Base-by-base conservation (phyloP, 2,113 vertebrate genomes). In the Pomatostomus ruficeps region DNA sequence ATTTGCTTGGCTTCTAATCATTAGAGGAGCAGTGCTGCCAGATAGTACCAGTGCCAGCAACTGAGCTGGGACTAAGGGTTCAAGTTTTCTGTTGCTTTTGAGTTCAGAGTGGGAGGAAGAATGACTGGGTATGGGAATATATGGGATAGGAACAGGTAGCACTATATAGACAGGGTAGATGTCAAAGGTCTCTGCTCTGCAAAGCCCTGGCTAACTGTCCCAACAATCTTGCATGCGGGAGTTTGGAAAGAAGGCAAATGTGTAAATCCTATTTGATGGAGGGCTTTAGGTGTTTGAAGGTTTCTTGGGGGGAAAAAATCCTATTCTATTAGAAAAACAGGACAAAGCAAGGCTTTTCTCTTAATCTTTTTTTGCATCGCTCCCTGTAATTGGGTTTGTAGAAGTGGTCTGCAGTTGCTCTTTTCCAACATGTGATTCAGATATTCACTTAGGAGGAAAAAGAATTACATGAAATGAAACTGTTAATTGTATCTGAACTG, bases 391-490 rank as follows among this genome's bases (percentile, higher is more conserved):
- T 77, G 31, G 11, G 14, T 49, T 85, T 88, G 7, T 29, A 59
- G 67, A 77, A 88, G 43, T 61, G 35, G 35, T 65, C 54, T 29
- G 17, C 36, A 49, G 54, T 67, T 70, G 51, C 6, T 58, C 89
- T 92, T 89, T 62, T 74, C 45, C 38, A 52, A 28, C 0, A 0
- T 54, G 13, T 66, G 28, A 73, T 92, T 83, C 75, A 91, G 48
- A 40, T 90, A 66, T 1, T 82, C 35, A 36, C 31, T 91, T 89
- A 59, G 0, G 4, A 94, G 35, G 65, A 81, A 93, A 88, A 80
- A 83, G 15, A 73, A 43, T 65, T 26, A 79, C 28, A 25, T 63
- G 67, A 89, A 94, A 65, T 88, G 52, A 95, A 95, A 94, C 33
- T 11, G 2, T 54, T 71, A 62, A 51, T 85, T 79, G 40, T 80